These are phyloP conservation scores for Numida meleagris DNA, from an alignment of 2,113 vertebrate species.

Conservation along the genomic window DNA sequence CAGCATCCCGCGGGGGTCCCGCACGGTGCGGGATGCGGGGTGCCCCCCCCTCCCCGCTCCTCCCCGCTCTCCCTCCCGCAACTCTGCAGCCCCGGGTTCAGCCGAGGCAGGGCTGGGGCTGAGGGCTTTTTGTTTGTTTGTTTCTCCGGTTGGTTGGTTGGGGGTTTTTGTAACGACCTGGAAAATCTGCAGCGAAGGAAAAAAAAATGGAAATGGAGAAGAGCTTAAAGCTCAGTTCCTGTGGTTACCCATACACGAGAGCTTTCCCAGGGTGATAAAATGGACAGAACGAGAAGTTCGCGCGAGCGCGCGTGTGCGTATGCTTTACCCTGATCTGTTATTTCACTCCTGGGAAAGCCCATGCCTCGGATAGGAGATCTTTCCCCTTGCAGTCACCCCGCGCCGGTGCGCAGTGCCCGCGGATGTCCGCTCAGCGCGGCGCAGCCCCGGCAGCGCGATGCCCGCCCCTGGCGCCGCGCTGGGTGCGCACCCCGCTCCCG, in stretches of 20 bases:
- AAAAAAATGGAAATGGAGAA: neutral
- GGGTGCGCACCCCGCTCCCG: neutral
- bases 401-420: neutral
- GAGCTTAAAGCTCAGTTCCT: slow-evolving; percentile 34
- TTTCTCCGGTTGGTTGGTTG: neutral
- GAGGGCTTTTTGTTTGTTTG: neutral
- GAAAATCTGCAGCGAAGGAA: neutral
- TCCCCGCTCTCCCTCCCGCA: neutral
- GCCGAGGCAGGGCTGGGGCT: neutral
- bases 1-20: neutral
- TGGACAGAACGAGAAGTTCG: slow-evolving; percentile 47
- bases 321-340: neutral
- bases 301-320: neutral
- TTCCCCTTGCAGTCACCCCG: neutral
- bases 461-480: no score
- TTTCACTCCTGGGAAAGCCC: slow-evolving; percentile 39
- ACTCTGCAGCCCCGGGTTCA: neutral
- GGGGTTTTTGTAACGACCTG: neutral
- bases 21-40: neutral
- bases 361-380: neutral
- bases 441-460: neutral
- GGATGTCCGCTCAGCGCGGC: neutral
- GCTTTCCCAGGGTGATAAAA: slow-evolving; percentile 53
- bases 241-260: slow-evolving; percentile 23
- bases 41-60: neutral